Base-by-base conservation (phyloP, 2,113 vertebrate species). In the Tychaedon coryphoeus region DNA sequence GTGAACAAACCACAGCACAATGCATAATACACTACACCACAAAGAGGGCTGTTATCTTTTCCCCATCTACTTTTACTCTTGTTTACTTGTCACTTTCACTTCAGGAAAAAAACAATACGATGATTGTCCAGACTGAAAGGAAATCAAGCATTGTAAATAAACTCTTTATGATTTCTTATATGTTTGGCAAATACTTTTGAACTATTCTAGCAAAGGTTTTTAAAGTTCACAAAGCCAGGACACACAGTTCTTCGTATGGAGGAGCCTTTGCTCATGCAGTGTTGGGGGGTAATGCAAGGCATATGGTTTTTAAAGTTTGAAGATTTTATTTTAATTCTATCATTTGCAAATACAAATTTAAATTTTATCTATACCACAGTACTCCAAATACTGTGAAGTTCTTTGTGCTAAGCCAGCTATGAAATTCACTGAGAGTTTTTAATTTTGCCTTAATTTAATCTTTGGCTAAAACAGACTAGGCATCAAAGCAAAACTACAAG, bases 221-320 rank as follows among this genome's bases (percentile, higher is more conserved):
- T n/a, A 87, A 89, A 91, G 50, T 33, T 58, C 2, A 5, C 29
- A 57, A 71, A 69, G 54, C 20, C 48, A 56, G 24, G 33, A 42
- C 50, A 26, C 47, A 10, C 2, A 7, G 4, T 8, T 85, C 26
- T 54, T 53, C 25, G 9, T 0, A 1, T 12, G 45, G 31, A 18
- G 31, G 10, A 60, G 85, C 19, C n/a, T 72, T 72, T 57, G n/a
- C 31, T 81, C 65, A 40, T 4, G 20, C 67, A 94, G 25, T 13
- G 17, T 40, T 0, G 0, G 24, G 13, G 24, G 19, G 24, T n/a
- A 95, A 75, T 12, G 14, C 61, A 86, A 86, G 53, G 24, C 18
- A 43, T 13, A 38, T 0, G 2, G 4, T 2, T 54, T 86, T 73
- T 48, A 33, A 91, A 67, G 26, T 43, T 3, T 23, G 19, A 86